Base-by-base conservation (phyloP, 2,113 vertebrate species). In the Charina bottae region DNA sequence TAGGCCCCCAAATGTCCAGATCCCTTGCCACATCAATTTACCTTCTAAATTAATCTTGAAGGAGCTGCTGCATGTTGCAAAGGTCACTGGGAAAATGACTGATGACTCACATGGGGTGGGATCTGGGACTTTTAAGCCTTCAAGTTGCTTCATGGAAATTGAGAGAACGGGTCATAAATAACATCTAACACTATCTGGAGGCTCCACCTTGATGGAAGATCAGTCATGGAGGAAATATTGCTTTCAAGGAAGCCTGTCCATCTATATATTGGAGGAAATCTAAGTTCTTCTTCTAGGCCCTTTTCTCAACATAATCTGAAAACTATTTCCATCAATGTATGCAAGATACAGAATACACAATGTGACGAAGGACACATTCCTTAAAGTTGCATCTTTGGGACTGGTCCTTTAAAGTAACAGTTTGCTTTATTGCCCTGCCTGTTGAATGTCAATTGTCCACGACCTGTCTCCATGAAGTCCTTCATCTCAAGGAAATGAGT, bases 341-440 rank as follows among this genome's bases (percentile, higher is more conserved):
- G 28, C 64, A 72, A 33, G 28, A 68, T 68, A 68, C 4, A 68
- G 64, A 72, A 72, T 72, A 17, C 5, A 33, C n/a, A 5, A 68
- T n/a, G 21, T 60, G 59, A 24, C 24, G 2, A 54, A 85, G 23
- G 10, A 8, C n/a, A 33, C 62, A 58, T 19, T 6, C 78, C 5
- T 33, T 33, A 33, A 72, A 24, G 59, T 7, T 64, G 89, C 46
- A 54, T 11, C 90, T 53, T 90, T 93, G 15, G 26, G 91, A 83
- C 72, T 94, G 62, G 78, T 10, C 33, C 91, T 46, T 68, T 90
- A 93, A 94, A 93, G 88, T 42, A 6, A 87, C 49, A 64, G 42
- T 6, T n/a, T 93, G 85, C 94, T 94, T 95, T 28, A 64, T 49
- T 49, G 49, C 49, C 49, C 5, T 12, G 26, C 26, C 62, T 3